phyloP scores from a whole-genome alignment of 2,113 vertebrate species.

The Proteles cristata region DNA sequence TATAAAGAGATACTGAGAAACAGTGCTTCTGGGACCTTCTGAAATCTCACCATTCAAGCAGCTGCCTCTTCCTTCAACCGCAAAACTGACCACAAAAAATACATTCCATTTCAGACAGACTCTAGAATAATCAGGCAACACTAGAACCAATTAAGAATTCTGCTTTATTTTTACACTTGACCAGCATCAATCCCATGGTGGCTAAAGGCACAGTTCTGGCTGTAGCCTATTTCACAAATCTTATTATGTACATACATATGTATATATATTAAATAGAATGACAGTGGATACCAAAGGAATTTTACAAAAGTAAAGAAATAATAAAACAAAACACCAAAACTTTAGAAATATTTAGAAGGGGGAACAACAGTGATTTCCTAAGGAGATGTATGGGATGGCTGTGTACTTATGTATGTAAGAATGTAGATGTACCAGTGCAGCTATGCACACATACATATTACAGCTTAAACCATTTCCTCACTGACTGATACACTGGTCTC shows the following conservation, averaged over 20 bases:
- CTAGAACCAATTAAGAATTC: neutral
- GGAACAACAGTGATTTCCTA: neutral
- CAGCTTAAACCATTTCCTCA: neutral
- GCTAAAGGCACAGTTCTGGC: neutral
- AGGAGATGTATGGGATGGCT: neutral
- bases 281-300: neutral
- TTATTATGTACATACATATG: neutral
- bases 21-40: neutral
- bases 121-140: conserved; percentile 34
- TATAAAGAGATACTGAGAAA: neutral
- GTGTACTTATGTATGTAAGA: neutral
- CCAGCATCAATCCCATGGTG: neutral
- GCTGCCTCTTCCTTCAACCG: neutral
- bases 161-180: conserved; percentile 13
- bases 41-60: neutral
- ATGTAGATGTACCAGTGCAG: neutral
- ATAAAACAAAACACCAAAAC: neutral
- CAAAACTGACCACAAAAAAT: neutral
- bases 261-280: conserved; percentile 39
- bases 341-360: neutral
- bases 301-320: neutral
- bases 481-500: neutral
- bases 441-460: neutral
- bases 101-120: neutral
- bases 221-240: neutral